Percentiles rank a stretch among this genome's conserved stretches.
These are phyloP conservation scores for Monopis laevigella DNA, from an alignment of 2,888 invertebrate genomes.

Conservation along the genomic window DNA sequence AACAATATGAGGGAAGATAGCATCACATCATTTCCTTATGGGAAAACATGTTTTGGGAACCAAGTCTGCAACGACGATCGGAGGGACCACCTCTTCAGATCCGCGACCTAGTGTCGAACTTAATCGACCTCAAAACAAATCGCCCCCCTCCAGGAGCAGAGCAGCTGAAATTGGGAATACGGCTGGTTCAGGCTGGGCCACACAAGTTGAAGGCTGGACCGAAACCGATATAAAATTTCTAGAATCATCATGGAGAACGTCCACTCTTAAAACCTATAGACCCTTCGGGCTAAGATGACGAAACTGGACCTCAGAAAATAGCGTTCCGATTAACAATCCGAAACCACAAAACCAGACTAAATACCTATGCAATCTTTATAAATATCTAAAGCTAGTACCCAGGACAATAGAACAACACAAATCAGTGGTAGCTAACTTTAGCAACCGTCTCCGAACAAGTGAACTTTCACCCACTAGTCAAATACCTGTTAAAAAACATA, in stretches of 20 bases:
- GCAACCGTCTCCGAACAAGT: too few species aligned
- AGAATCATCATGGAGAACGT: background rate
- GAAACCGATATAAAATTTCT: background rate
- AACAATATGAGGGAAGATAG: conserved; percentile 12
- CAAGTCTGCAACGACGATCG: conserved; percentile 14
- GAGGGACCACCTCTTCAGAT: conserved; percentile 7
- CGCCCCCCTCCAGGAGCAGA: conserved; percentile 15
- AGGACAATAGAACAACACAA: too few species aligned
- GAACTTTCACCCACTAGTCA: too few species aligned
- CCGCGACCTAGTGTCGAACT: background rate
- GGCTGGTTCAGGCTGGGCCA: conserved; percentile 21
- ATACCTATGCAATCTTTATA: too few species aligned
- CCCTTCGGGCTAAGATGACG: background rate
- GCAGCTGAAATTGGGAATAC: conserved; percentile 18
- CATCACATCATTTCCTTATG: background rate
- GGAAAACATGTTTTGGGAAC: conserved; percentile 16
- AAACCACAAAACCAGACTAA: too few species aligned
- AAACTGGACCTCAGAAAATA: background rate
- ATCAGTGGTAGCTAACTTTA: too few species aligned
- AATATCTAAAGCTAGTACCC: too few species aligned
- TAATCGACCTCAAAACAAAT: conserved; percentile 17
- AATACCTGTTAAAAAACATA: too few species aligned
- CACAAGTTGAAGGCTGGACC: background rate
- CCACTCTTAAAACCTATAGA: background rate
- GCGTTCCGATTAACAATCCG: too few species aligned